phyloP scores from a whole-genome alignment of 2,888 invertebrate genomes.

The Protonemura montana region DNA sequence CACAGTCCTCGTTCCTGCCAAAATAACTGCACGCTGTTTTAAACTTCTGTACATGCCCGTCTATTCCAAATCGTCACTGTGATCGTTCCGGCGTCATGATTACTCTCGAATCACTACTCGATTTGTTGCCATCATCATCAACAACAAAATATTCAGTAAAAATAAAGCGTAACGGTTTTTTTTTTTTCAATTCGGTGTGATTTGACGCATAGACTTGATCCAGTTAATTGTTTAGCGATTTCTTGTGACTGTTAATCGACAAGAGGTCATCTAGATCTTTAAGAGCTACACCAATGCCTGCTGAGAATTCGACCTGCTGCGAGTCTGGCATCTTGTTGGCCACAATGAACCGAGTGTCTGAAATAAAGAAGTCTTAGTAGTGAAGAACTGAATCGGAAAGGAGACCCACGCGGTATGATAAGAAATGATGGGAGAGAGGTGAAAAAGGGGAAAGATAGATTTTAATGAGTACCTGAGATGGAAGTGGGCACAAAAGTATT shows the following conservation, averaged over 20 bases:
- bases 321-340: no score
- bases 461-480: not conserved
- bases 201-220: not conserved
- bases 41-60: not conserved
- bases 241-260: not conserved
- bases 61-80: not conserved
- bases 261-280: not conserved
- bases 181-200: not conserved
- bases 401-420: not conserved
- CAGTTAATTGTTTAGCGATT: not conserved
- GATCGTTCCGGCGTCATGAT: not conserved
- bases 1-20: slow-evolving; percentile 7
- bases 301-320: not conserved
- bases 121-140: not conserved
- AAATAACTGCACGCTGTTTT: not conserved
- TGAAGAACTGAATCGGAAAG: not conserved
- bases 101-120: not conserved
- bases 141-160: no score
- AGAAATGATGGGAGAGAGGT: not conserved
- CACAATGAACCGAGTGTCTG: not conserved
- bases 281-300: not conserved
- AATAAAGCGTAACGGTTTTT: not conserved
- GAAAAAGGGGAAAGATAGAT: not conserved
- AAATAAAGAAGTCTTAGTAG: not conserved
- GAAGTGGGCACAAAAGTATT: not conserved